Evolutionary conservation across 1,140 invertebrate genomes (phyloP), one percentile per base, ranked within the genome.

Genomic region (Drosophila fuyamai): DNA sequence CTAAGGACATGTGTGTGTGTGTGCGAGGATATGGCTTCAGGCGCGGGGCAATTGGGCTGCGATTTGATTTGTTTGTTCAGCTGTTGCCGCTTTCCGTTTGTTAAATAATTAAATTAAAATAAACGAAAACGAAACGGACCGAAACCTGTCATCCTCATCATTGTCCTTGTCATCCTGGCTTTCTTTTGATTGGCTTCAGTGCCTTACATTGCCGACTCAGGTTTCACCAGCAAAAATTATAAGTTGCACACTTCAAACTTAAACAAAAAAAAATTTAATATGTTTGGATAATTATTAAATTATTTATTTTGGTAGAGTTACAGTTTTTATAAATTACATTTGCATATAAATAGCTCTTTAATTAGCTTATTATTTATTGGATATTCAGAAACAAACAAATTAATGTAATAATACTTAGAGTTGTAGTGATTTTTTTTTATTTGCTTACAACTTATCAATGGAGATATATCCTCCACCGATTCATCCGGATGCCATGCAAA

Each of bases 81-180:
- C 58, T 55, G 71, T 71, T 54, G 55, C 38, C 18, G 27, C 23
- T 10, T 16, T 38, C 18, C 27, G 10, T 14, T 41, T 62, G 57
- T 66, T 65, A 72, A 88, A 86, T 76, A 83, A 88, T 88, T 88
- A 60, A 86, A 86, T 88, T 76, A 79, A 86, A 86, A 76, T 73
- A 76, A 79, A 72, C 56, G 46, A 79, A 80, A 68, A 58, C 7
- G 44, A 46, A 43, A 18, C 47, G 41, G 60, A 46, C 14, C 10
- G 51, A 73, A 76, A 61, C 55, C 75, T 60, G 61, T 63, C 58
- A 51, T 79, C 38, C 43, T 43, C 53, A 50, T 40, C 58, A 48
- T 59, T 57, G 60, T 43, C 71, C 40, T 65, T 67, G 59, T 40
- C 55, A 60, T 43, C 4, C 48, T 35, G 48, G 9, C 10, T 51